phyloP scores from a whole-genome alignment of 2,888 invertebrate genomes.

The Nemotelus pantherinus region DNA sequence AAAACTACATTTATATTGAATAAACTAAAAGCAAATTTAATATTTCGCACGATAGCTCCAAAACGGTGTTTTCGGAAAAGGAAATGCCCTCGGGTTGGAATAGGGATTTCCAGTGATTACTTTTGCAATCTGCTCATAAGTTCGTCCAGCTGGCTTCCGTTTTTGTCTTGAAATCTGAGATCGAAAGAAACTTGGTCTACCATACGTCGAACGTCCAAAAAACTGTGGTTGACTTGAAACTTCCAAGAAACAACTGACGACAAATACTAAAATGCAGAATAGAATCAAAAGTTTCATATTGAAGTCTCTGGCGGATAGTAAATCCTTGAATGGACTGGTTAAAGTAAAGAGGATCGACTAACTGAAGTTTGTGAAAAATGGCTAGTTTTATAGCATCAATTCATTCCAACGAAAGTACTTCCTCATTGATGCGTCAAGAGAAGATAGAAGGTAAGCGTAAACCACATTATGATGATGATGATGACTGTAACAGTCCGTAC shows the following conservation, averaged over 20 bases:
- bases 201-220: background rate
- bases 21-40: background rate
- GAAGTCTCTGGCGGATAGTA: background rate
- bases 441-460: too few species aligned
- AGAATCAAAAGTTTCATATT: background rate
- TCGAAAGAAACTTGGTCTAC: background rate
- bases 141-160: background rate
- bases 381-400: too few species aligned
- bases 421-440: too few species aligned
- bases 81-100: slow-evolving; percentile 15
- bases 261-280: background rate
- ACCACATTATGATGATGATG: too few species aligned
- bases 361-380: too few species aligned
- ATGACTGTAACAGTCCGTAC: too few species aligned
- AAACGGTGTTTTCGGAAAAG: slow-evolving; percentile 23
- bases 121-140: slow-evolving; percentile 3
- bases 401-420: too few species aligned
- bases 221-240: background rate
- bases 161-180: background rate
- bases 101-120: slow-evolving; percentile 20
- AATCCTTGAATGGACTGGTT: background rate
- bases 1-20: too few species aligned
- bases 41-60: slow-evolving; percentile 14
- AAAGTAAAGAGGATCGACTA: background rate
- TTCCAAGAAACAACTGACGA: background rate